A percentile compares a stretch with the other conserved stretches of the same genome.
phyloP scores from a whole-genome alignment of 2,113 vertebrate species.

The Sinosuthora webbiana region DNA sequence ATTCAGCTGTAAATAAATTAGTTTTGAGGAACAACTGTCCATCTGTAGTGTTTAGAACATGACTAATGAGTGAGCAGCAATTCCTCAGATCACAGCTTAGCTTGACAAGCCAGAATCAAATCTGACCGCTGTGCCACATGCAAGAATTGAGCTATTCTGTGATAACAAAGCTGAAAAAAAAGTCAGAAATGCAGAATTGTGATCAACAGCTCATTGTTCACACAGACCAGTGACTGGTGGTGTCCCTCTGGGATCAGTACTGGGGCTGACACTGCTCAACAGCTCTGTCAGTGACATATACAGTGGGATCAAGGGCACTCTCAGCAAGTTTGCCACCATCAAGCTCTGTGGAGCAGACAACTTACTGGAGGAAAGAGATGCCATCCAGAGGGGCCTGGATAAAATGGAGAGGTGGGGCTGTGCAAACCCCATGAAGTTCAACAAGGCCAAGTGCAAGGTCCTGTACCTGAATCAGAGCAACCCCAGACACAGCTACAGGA shows the following conservation, averaged over 20 bases:
- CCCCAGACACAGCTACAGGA: neutral
- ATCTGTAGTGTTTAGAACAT: neutral
- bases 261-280: no score
- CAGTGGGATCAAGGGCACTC: neutral
- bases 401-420: neutral
- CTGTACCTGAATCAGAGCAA: neutral
- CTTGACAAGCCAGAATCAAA: neutral
- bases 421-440: neutral
- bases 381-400: neutral
- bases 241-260: neutral
- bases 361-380: accelerated
- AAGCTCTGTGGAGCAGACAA: neutral
- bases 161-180: neutral
- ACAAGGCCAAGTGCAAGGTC: neutral
- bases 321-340: neutral
- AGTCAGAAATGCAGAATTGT: neutral
- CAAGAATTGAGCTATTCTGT: neutral
- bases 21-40: neutral
- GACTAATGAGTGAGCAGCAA: neutral
- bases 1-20: neutral
- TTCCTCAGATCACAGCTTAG: neutral
- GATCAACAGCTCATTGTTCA: neutral
- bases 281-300: accelerated
- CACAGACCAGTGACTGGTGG: neutral
- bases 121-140: neutral